A percentile compares a stretch with the other conserved stretches of the same genome.
These are phyloP conservation scores for Papilio elwesi DNA, from an alignment of 2,888 invertebrate genomes.

Conservation along the genomic window DNA sequence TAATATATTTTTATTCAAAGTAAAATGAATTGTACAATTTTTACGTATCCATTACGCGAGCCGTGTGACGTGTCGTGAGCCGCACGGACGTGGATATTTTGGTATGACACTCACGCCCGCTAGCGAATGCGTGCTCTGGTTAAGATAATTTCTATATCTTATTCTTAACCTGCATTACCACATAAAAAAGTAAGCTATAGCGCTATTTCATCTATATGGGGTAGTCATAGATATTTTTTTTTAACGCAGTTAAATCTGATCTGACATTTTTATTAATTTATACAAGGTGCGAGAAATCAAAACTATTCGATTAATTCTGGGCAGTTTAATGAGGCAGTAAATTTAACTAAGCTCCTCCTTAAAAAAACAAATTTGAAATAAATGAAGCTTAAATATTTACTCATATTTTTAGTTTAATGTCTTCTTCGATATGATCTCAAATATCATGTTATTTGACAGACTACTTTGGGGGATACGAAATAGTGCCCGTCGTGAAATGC, in stretches of 20 bases:
- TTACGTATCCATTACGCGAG: conserved; percentile 25
- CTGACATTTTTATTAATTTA: background rate
- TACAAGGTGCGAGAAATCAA: background rate
- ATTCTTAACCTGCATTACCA: conserved; percentile 4
- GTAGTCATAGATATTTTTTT: background rate
- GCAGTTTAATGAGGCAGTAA: background rate
- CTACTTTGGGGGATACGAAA: background rate
- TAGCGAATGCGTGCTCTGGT: conserved; percentile 1
- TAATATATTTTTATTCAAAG: too few species aligned
- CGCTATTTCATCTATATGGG: background rate
- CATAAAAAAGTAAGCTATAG: too few species aligned
- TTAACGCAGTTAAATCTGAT: background rate
- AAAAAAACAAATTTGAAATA: background rate
- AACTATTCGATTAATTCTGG: background rate
- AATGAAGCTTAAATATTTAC: background rate
- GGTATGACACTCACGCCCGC: conserved; percentile 10
- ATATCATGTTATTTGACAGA: background rate
- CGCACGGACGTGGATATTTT: conserved; percentile 20
- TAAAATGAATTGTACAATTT: background rate
- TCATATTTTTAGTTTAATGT: background rate
- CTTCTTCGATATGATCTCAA: background rate
- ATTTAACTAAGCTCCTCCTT: background rate
- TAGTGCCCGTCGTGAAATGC: background rate
- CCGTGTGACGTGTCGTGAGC: conserved; percentile 16
- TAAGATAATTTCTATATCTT: background rate